Base-by-base conservation (phyloP, 2,888 invertebrate genomes). In the Coelinius sp. region DNA sequence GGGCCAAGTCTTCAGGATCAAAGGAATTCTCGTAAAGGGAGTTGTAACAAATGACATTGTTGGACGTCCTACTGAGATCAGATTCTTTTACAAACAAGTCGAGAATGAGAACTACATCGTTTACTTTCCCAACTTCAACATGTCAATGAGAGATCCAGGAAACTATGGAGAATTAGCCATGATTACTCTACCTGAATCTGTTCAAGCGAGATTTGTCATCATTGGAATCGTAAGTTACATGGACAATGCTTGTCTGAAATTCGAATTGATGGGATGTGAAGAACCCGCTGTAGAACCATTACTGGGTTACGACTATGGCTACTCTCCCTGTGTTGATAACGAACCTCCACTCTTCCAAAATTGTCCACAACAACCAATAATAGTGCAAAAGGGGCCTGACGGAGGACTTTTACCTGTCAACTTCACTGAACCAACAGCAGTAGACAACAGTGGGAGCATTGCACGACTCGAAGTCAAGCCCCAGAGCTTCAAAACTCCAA, bases 341-440 rank as follows among this genome's bases (percentile, higher is more conserved):
- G 98, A 98, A 83, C 97, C 98, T 2, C 98, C 98, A 25, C 94
- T 96, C 7, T 98, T 98, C 92, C 95, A 96, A 88, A 97, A 98
- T 84, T 98, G 98, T 81, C 98, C 98, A 4, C 95, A 95, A 82
- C 95, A 96, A 83, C 96, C 97, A 7, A 94, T 98, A 64, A 90
- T 95, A 25, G 97, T 97, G 0, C 93, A 94, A 83, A 95, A 95
- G 69, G 97, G 97, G 81, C 91, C 93, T 0, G 94, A 96, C 79
- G 96, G 96, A 44, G 97, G 96, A n/a, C 90, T 97, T 52, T 88
- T 96, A 74, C 95, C 97, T 0, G 95, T 97, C 0, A 96, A 97
- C 86, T 97, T 97, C 83, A 95, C 97, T 0, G 96, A 97, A 86
- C 98, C 98, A 2, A 94, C 94, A 0, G 97, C 98, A 10, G 92